phyloP scores from a whole-genome alignment of 2,888 invertebrate genomes.

The Chrysina gloriosa region DNA sequence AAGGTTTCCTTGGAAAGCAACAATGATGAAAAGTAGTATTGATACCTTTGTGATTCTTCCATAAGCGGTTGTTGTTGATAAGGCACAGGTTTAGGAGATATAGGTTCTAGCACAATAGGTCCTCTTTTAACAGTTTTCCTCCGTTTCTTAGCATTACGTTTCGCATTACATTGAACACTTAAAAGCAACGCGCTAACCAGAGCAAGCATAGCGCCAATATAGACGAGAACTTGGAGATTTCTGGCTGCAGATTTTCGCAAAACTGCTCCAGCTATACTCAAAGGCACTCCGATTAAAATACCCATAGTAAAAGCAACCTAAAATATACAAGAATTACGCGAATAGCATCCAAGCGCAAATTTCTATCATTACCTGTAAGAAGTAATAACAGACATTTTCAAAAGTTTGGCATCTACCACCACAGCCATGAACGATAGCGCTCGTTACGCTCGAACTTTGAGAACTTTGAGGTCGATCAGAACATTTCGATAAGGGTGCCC shows the following conservation, averaged over 20 bases:
- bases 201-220: conserved; percentile 74
- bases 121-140: conserved; percentile 57
- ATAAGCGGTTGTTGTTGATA: conserved; percentile 49
- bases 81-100: conserved; percentile 48
- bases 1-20: no score
- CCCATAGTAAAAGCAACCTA: conserved; percentile 77
- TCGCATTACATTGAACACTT: conserved; percentile 74
- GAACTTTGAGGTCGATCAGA: conserved; percentile 61
- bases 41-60: conserved; percentile 46
- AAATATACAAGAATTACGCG: conserved; percentile 39
- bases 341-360: background rate
- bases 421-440: conserved; percentile 73
- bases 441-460: conserved; percentile 61
- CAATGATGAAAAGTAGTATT: conserved; percentile 3
- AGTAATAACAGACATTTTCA: conserved; percentile 79
- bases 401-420: conserved; percentile 77
- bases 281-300: conserved; percentile 73
- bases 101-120: conserved; percentile 58
- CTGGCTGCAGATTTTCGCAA: conserved; percentile 73
- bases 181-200: conserved; percentile 73
- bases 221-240: conserved; percentile 74
- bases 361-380: conserved; percentile 69
- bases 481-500: conserved; percentile 44
- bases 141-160: conserved; percentile 55
- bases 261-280: conserved; percentile 75